These are phyloP conservation scores for Heliothis virescens DNA, from an alignment of 1,140 invertebrate genomes.

Conservation along the genomic window DNA sequence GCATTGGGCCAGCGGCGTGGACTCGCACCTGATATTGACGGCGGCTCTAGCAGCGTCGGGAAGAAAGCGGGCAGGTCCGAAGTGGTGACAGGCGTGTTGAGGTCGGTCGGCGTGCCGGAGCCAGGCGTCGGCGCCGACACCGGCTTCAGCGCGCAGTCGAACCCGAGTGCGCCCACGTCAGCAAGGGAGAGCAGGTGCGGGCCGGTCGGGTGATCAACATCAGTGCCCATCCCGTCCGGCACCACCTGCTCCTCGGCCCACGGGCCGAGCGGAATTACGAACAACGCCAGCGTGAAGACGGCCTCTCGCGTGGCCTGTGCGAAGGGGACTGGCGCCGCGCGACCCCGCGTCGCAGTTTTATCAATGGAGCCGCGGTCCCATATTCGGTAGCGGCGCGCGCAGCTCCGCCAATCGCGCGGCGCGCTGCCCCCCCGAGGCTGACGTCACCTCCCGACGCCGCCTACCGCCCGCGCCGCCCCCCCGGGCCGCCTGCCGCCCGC, in stretches of 20 bases:
- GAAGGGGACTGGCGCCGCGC: conserved; percentile 84
- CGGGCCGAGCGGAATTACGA: conserved; percentile 83
- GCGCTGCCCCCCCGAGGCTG: conserved; percentile 71
- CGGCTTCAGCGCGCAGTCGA: conserved; percentile 87
- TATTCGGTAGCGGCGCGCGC: conserved; percentile 86
- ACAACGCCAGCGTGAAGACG: conserved; percentile 83
- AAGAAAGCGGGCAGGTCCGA: conserved; percentile 83
- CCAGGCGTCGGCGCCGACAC: conserved; percentile 89
- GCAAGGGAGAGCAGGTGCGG: conserved; percentile 83
- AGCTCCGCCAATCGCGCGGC: conserved; percentile 76
- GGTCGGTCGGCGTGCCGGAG: conserved; percentile 85
- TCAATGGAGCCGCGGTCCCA: conserved; percentile 86
- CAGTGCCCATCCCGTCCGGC: conserved; percentile 84
- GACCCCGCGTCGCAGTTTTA: conserved; percentile 83
- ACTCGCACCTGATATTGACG: conserved; percentile 93
- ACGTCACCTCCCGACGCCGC: conserved; percentile 81
- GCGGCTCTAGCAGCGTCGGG: conserved; percentile 91
- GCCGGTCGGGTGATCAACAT: conserved; percentile 75
- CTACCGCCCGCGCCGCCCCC: conserved; percentile 79
- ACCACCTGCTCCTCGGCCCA: conserved; percentile 86
- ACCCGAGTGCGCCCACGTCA: conserved; percentile 77
- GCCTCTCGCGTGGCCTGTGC: conserved; percentile 79
- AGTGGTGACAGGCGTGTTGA: conserved; percentile 82
- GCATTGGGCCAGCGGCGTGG: conserved; percentile 40
- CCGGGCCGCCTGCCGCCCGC: conserved; percentile 55